phyloP scores from a whole-genome alignment of 2,113 vertebrate species.

The Microtus richardsoni region DNA sequence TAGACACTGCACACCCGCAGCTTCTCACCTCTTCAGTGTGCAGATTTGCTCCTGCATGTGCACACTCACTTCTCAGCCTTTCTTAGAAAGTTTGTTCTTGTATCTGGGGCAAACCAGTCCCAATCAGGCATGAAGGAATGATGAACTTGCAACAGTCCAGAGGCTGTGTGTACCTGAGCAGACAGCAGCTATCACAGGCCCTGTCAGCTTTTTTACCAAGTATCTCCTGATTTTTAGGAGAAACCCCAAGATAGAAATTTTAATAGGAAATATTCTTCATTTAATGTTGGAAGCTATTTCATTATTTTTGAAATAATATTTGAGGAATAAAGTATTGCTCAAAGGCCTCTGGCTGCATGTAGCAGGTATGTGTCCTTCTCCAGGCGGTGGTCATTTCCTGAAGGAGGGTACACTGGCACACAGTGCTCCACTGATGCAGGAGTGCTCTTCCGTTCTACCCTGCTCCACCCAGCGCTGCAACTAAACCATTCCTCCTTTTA shows the following conservation, averaged over 20 bases:
- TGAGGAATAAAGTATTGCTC: background rate
- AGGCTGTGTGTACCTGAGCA: fast-evolving
- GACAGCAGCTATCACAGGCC: too few species aligned
- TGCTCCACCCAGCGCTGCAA: background rate
- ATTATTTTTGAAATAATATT: background rate
- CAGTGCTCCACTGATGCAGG: background rate
- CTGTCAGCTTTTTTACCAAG: background rate
- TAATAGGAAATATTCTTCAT: background rate
- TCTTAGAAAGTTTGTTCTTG: background rate
- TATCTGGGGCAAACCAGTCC: background rate
- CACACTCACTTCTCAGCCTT: background rate
- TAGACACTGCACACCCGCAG: background rate
- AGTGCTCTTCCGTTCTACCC: background rate
- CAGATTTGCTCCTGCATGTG: background rate
- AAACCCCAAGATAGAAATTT: background rate
- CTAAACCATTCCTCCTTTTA: background rate
- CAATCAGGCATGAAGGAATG: background rate
- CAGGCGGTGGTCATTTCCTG: background rate
- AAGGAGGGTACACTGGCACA: fast-evolving
- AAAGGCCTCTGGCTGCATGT: fast-evolving
- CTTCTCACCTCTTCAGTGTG: background rate
- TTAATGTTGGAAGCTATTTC: background rate
- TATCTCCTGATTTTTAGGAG: background rate
- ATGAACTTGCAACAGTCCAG: background rate
- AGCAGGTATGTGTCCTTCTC: background rate